Evolutionary conservation across 2,797 vertebrate species (phyloP).

Genomic region (Aldrovandia affinis): DNA sequence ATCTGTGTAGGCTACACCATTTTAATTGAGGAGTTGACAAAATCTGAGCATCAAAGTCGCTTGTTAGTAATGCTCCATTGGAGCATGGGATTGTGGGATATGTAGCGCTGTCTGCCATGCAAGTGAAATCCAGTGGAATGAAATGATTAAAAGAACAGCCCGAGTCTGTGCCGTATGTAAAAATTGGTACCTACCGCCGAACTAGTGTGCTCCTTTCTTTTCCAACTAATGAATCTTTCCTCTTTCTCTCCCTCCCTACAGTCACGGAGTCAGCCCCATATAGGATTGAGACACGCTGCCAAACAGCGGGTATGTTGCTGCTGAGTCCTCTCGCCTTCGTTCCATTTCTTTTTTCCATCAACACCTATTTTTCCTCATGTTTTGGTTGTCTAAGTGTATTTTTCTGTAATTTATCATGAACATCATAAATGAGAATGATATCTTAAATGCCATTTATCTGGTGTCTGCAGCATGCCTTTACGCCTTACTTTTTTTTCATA

Average conservation of each 20-base stretch:
- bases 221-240: neutral
- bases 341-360: neutral
- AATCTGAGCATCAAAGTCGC: conserved; percentile 30
- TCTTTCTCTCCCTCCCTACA: conserved; percentile 32
- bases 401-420: neutral
- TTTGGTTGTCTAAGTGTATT: neutral
- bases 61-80: conserved; percentile 11
- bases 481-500: neutral
- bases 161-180: too few species aligned
- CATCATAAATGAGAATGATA: neutral
- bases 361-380: neutral
- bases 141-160: conserved; percentile 13
- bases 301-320: conserved; percentile 42
- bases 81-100: conserved; percentile 17
- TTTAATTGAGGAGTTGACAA: conserved; percentile 24
- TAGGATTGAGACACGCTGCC: conserved; percentile 34
- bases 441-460: neutral
- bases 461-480: neutral
- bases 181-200: neutral
- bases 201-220: neutral
- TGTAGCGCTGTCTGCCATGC: neutral
- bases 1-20: conserved; percentile 22
- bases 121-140: neutral
- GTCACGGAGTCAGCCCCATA: conserved; percentile 32
- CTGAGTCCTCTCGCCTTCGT: neutral